Percentiles rank a stretch among this genome's conserved stretches.
phyloP scores from a whole-genome alignment of 2,888 invertebrate genomes.

The Drosophila nr. perissopoda region DNA sequence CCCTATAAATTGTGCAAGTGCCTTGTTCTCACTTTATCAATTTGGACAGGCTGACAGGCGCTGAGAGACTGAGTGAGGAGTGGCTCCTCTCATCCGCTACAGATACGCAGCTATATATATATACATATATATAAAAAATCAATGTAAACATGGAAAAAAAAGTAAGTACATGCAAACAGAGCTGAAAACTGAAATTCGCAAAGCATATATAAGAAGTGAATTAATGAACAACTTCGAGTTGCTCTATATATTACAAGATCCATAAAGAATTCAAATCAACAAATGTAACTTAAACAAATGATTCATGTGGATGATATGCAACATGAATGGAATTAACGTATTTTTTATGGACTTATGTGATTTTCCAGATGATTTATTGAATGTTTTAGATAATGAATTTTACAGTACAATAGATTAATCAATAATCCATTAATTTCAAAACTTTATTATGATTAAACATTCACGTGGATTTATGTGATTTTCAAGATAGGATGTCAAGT shows the following conservation, averaged over 20 bases:
- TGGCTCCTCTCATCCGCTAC: constrained; percentile 19
- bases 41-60: constrained; percentile 47
- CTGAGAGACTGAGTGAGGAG: background rate
- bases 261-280: background rate
- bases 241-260: background rate
- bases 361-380: too few species aligned
- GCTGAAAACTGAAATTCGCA: constrained; percentile 31
- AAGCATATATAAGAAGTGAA: constrained; percentile 9
- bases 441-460: background rate
- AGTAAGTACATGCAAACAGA: constrained; percentile 7
- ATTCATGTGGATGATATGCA: background rate
- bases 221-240: background rate
- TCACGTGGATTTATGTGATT: background rate
- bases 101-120: constrained; percentile 25
- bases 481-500: background rate
- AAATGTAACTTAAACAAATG: background rate
- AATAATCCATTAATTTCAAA: too few species aligned
- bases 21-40: constrained; percentile 68
- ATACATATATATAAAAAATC: background rate
- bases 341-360: too few species aligned
- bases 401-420: too few species aligned
- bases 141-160: constrained; percentile 23
- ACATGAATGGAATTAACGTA: background rate
- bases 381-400: too few species aligned
- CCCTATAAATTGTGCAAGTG: constrained; percentile 63